Evolutionary conservation across 2,113 vertebrate species (phyloP), one percentile per base, ranked within the genome.

Genomic region (Promerops cafer): DNA sequence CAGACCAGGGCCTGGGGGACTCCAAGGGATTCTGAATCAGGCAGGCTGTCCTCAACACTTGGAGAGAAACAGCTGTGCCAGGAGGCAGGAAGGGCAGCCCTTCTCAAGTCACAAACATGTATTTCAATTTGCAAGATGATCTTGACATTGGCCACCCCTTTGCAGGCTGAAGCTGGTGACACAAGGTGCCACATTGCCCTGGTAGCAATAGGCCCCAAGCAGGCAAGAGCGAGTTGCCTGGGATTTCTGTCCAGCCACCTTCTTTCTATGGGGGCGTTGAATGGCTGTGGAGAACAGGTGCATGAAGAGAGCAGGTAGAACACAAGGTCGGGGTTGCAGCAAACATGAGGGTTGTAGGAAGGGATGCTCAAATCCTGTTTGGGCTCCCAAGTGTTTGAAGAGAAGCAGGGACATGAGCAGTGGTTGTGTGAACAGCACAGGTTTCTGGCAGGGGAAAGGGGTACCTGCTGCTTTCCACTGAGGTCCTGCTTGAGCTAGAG

Each of bases 201-300:
- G 45, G 45, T 23, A 49, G 66, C 42, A 59, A 12, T 4, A 21
- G 16, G 13, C 6, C 24, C 16, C 27, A 47, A 11, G 44, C 20
- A 76, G 28, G 53, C 3, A 26, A 69, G 37, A 40, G 7, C 57
- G 47, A 39, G 11, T 16, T 78, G 19, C 40, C 71, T 26, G 28
- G 47, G n/a, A 33, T 61, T 80, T 91, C 2, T 2, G 49, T 75
- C 60, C 78, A 89, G 50, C n/a, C 49, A 47, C 50, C 56, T 57
- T 49, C 40, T 20, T 24, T 54, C 37, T 39, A 5, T 20, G 23
- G 13, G 3, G 13, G 19, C 52, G 13, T 15, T 50, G 31, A 75
- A 42, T 0, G 2, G 7, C 61, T 61, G 18, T 2, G 3, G 66
- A 92, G 66, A 90, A 28, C 0, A 2, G 9, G 19, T 39, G 5